Evolutionary conservation across 2,888 invertebrate species (phyloP), one percentile per base, ranked within the genome.

Genomic region (Drosophila pseudotalamancana): DNA sequence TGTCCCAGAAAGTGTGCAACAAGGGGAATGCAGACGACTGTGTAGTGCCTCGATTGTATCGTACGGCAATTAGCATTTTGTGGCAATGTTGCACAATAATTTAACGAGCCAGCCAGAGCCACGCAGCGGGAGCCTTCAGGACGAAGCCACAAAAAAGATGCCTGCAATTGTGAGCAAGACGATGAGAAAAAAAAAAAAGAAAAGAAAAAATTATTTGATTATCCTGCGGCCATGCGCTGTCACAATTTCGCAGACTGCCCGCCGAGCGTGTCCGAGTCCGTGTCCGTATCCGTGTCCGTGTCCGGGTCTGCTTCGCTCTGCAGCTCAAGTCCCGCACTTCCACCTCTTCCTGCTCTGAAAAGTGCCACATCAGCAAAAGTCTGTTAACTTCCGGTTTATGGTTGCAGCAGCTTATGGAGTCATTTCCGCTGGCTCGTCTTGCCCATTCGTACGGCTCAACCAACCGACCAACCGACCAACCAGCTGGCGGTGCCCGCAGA

Each of bases 151-250:
- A 72, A 49, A 73, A 59, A 62, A 59, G 62, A 69, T 51, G 72
- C 59, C 49, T 53, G 68, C 73, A 68, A 67, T 67, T 72, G 73
- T 72, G 42, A 32, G 57, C 49, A 71, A 76, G 61, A 68, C 51
- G 43, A 65, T 45, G 48, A 42, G 45, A 43, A 34, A 25, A 35
- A 49, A 18, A 21, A 21, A 59, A 49, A 49, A 51, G 35, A 32
- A 57, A 66, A 77, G n/a, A n/a, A 79, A 85, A 88, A 78, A 70
- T 86, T 87, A 74, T 87, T 90, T 84, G 85, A 90, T 89, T 89
- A 83, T 86, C 90, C 87, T 87, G 86, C 87, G 90, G 89, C 89
- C 89, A 88, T 84, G 88, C 87, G 88, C 86, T 90, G 89, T 89
- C 90, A 89, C 89, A 89, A 87, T 88, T 89, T 68, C 60, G 73